phyloP scores from a whole-genome alignment of 2,797 vertebrate species.

The Onychomys leucogaster region DNA sequence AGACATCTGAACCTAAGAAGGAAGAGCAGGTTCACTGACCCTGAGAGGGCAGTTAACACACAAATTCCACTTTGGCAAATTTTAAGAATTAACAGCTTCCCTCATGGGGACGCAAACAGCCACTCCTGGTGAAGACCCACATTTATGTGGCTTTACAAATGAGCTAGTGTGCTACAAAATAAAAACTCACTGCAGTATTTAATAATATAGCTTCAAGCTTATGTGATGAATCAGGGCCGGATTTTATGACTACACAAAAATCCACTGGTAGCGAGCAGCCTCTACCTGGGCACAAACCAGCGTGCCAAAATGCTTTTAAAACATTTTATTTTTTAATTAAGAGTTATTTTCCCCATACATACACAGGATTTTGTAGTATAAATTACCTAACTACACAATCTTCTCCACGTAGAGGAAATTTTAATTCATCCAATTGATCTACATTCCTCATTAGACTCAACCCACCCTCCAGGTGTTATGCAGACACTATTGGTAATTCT shows the following conservation, averaged over 20 bases:
- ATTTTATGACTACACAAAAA: neutral
- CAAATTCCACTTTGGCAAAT: neutral
- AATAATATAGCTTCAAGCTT: neutral
- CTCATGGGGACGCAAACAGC: neutral
- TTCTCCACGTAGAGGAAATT: neutral
- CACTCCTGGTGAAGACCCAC: neutral
- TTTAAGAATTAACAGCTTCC: neutral
- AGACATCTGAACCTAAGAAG: neutral
- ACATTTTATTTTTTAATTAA: neutral
- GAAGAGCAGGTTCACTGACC: neutral
- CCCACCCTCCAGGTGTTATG: neutral
- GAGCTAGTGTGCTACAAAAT: neutral
- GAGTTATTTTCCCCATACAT: neutral
- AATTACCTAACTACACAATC: conserved; percentile 3
- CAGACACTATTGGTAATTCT: neutral
- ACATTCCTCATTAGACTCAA: neutral
- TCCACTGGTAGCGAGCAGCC: neutral
- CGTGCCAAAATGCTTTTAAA: conserved; percentile 6
- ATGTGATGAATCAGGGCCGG: neutral
- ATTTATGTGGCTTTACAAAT: neutral
- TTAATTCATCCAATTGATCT: neutral
- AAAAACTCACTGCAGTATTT: conserved; percentile 14
- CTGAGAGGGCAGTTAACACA: neutral
- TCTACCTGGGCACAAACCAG: neutral
- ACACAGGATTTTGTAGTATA: neutral